phyloP scores from a whole-genome alignment of 1,140 invertebrate species.

The Nasonia vitripennis region DNA sequence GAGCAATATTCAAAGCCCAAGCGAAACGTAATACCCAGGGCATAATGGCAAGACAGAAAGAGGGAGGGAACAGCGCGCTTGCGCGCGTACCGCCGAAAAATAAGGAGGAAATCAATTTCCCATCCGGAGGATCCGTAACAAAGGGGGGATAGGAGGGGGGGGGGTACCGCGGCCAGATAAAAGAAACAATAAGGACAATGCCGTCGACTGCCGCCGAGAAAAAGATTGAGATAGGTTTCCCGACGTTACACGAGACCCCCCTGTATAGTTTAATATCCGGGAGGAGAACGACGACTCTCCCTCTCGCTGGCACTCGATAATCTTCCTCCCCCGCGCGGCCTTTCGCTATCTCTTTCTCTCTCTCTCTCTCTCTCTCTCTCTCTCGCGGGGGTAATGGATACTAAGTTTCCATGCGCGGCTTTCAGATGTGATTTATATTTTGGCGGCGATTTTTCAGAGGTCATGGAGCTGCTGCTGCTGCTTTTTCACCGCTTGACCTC shows the following conservation, averaged over 20 bases:
- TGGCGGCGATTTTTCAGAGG: constrained; percentile 45
- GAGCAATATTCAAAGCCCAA: constrained; percentile 23
- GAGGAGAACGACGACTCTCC: background rate
- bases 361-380: background rate
- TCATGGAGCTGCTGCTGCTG: constrained; percentile 12
- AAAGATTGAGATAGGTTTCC: constrained; percentile 47
- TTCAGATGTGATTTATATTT: constrained; percentile 46
- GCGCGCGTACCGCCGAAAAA: constrained; percentile 19
- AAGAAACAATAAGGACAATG: constrained; percentile 49
- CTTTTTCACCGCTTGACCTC: constrained; percentile 36
- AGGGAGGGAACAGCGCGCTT: background rate
- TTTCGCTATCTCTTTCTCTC: constrained; percentile 22
- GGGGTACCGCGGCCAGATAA: constrained; percentile 19
- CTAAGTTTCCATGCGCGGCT: constrained; percentile 38
- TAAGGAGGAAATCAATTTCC: constrained; percentile 44
- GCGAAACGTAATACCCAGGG: background rate
- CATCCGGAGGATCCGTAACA: constrained; percentile 40
- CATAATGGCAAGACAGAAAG: background rate
- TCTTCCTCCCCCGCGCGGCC: constrained; percentile 3
- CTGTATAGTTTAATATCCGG: constrained; percentile 49
- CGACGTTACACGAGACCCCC: background rate
- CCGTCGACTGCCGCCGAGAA: constrained; percentile 12
- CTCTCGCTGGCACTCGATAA: constrained; percentile 40
- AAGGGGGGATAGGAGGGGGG: background rate
- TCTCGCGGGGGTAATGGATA: constrained; percentile 31